These are phyloP conservation scores for Tubiluchus corallicola DNA, from an alignment of 2,888 invertebrate species.

Conservation along the genomic window DNA sequence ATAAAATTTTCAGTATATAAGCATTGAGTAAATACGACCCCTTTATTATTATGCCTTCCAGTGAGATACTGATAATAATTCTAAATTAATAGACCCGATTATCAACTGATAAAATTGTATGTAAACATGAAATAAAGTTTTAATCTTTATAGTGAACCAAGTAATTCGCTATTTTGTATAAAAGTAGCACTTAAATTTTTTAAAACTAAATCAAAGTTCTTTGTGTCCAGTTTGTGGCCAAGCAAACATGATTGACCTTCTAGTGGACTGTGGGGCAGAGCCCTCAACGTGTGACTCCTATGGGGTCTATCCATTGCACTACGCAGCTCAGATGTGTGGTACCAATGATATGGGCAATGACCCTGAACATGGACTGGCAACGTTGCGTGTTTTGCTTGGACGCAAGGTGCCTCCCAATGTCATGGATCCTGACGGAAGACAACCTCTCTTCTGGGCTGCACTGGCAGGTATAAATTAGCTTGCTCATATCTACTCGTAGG, in stretches of 20 bases:
- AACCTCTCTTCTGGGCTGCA: not conserved
- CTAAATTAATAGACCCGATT: no score
- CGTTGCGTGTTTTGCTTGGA: not conserved
- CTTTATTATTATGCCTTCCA: no score
- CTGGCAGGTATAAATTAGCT: not conserved
- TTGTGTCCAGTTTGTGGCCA: conserved; percentile 72
- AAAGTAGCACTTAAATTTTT: no score
- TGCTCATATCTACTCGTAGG: no score
- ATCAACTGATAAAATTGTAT: no score
- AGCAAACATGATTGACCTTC: conserved; percentile 62
- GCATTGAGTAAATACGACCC: no score
- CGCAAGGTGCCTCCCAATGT: not conserved
- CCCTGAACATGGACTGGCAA: not conserved
- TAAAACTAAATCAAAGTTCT: no score
- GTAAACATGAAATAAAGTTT: no score
- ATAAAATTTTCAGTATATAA: no score
- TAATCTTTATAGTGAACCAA: no score
- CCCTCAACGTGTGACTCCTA: conserved; percentile 76
- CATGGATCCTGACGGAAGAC: not conserved
- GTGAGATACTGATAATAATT: no score
- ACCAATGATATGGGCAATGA: not conserved
- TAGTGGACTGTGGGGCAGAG: conserved; percentile 62
- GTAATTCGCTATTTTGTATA: no score
- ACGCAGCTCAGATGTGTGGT: conserved; percentile 42
- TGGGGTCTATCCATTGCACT: conserved; percentile 86